Base-by-base conservation (phyloP, 2,797 vertebrate genomes). In the Paguma larvata region DNA sequence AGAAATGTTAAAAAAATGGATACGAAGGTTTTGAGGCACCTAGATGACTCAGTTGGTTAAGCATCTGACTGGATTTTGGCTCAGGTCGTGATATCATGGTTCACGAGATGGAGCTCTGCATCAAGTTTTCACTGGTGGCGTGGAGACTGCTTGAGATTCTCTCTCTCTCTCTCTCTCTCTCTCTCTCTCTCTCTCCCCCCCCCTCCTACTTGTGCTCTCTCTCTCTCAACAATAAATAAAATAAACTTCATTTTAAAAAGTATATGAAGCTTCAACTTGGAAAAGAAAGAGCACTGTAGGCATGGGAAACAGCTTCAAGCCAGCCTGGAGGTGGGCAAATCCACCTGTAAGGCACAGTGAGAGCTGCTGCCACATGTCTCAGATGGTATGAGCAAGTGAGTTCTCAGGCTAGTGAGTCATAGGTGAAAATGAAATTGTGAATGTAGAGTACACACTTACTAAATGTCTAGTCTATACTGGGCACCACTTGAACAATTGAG, bases 321-420 rank as follows among this genome's bases (percentile, higher is more conserved):
- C 16, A 18, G 10, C 11, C 12, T 65, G 19, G 51, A 78, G 9
- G 5, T 34, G 6, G 0, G 23, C 48, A 38, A 88, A 13, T 1
- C 48, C 68, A 19, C 10, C 30, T 10, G 14, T 27, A n/a, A 70
- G 38, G 2, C 2, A 72, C 3, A 2, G 4, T 6, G 0, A 0
- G 25, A 1, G 38, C 44, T 89, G 34, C 13, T 87, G 7, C 14
- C 63, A 25, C 25, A 65, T 80, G 25, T 87, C 53, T 38, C 59
- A 68, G 53, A 21, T 13, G 10, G 12, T 41, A 46, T 90, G 38
- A 85, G n/a, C 19, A 80, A 89, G 32, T 21, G 15, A 68, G 4
- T 4, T 46, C 1, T 2, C 27, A 73, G 44, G 53, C 30, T 80
- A 91, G 23, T 19, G 10, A 78, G 7, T 7, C 48, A 4, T 10